These are phyloP conservation scores for Caenorhabditis remanei DNA, from an alignment of 1,140 invertebrate genomes.

Conservation along the genomic window DNA sequence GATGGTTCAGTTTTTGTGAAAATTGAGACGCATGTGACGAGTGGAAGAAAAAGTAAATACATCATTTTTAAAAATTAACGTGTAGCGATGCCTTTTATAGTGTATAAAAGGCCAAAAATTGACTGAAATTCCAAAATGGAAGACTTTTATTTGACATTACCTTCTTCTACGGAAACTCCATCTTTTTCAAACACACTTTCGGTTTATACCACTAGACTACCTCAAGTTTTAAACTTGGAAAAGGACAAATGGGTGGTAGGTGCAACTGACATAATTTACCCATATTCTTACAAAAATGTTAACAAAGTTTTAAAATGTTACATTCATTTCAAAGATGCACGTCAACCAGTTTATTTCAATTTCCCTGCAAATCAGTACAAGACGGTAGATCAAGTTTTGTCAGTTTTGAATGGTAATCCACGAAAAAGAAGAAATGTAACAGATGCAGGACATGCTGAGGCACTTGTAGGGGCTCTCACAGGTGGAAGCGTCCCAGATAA, in stretches of 20 bases:
- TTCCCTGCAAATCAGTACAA: background rate
- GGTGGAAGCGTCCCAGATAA: too few species aligned
- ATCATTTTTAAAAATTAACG: background rate
- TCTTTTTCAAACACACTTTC: background rate
- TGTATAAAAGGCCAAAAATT: background rate
- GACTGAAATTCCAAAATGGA: background rate
- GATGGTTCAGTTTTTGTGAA: background rate
- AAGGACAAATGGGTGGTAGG: background rate
- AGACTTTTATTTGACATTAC: constrained; percentile 4
- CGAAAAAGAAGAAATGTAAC: background rate
- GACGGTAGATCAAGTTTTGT: background rate
- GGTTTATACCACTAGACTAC: background rate
- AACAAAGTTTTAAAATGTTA: constrained; percentile 6
- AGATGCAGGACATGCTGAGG: background rate
- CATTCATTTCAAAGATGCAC: background rate
- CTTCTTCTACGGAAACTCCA: background rate
- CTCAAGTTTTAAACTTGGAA: background rate
- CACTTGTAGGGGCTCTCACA: too few species aligned
- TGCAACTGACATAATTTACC: background rate
- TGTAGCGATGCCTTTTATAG: background rate
- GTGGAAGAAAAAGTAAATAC: background rate
- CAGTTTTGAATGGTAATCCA: background rate
- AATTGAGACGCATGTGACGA: background rate
- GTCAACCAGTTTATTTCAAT: background rate
- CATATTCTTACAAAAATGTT: constrained; percentile 9